A percentile compares a stretch with the other conserved stretches of the same genome.
phyloP scores from a whole-genome alignment of 2,113 vertebrate genomes.

The Saimiri boliviensis region DNA sequence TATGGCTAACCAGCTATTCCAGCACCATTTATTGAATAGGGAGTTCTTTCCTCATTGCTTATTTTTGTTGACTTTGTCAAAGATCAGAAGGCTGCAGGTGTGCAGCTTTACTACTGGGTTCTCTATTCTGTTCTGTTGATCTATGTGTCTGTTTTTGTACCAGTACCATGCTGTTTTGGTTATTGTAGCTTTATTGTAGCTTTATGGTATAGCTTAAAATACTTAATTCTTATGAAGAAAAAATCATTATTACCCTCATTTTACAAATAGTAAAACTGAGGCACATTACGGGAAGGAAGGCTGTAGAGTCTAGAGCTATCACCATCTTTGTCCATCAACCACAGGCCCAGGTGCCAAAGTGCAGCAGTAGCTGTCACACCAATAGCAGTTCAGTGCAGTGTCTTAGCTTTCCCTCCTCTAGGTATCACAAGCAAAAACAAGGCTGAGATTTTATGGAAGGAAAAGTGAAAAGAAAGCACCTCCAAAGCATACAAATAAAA shows the following conservation, averaged over 20 bases:
- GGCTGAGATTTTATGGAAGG: not conserved
- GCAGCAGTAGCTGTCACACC: not conserved
- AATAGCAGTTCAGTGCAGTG: not conserved
- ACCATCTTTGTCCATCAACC: not conserved
- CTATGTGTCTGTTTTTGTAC: too few species aligned
- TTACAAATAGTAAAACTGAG: not conserved
- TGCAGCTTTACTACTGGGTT: too few species aligned
- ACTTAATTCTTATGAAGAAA: not conserved
- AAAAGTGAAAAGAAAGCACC: not conserved
- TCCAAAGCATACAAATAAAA: not conserved
- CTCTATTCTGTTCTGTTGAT: too few species aligned
- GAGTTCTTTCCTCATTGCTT: too few species aligned
- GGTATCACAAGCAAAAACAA: not conserved
- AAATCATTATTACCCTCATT: not conserved
- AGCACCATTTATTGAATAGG: too few species aligned
- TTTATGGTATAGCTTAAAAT: not conserved
- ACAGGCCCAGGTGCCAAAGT: not conserved
- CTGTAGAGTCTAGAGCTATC: not conserved
- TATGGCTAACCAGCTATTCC: too few species aligned
- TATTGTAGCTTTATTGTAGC: too few species aligned
- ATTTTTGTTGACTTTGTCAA: too few species aligned
- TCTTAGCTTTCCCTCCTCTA: not conserved
- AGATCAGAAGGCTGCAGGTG: too few species aligned
- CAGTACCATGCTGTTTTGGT: too few species aligned
- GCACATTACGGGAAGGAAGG: not conserved